Base-by-base conservation (phyloP, 2,888 invertebrate species). In the Agriopis leucophaearia region DNA sequence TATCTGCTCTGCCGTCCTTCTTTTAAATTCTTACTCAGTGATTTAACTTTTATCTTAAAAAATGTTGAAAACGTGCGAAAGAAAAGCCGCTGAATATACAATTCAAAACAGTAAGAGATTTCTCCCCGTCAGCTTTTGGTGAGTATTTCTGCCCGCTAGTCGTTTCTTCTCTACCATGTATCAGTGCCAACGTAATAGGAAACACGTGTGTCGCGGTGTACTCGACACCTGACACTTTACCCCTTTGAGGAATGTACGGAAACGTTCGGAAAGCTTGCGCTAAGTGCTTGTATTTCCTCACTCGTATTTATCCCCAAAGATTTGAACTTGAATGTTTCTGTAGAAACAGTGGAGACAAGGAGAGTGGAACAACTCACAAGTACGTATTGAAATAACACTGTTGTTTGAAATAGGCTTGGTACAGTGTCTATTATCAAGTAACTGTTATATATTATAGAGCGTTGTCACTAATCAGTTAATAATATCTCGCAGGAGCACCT, bases 201-300 rank as follows among this genome's bases (percentile, higher is more conserved):
- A 18, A 55, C 27, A 55, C 42, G 55, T 40, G 18, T 40, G 54
- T 54, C 40, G 54, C 13, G 42, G 55, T 40, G 59, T 50, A 9
- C 58, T 59, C 42, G 40, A 50, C 59, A 59, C 42, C 51, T 50
- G 50, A 59, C 59, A 50, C 59, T 18, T 27, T 13, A 58, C 47
- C 48, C 36, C 59, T 59, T 59, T 50, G 50, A 59, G 45, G 45
- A 56, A 56, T 44, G 40, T 27, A 18, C 55, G 55, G 55, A 55
- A 42, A 8, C 55, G 18, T 55, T 55, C 55, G 42, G 42, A 55
- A 55, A 55, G 55, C 54, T 38, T 15, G 15, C 16, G 40, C 55
- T 42, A 42, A 55, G 55, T 55, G 55, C 42, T 55, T 55, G 18
- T 55, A 13, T 40, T 55, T 42, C 8, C 55, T 42, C 38, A n/a